Percentiles rank a stretch among this genome's conserved stretches.
Evolutionary conservation across 2,113 vertebrate genomes (phyloP).

Genomic region (Zapus hudsonius): DNA sequence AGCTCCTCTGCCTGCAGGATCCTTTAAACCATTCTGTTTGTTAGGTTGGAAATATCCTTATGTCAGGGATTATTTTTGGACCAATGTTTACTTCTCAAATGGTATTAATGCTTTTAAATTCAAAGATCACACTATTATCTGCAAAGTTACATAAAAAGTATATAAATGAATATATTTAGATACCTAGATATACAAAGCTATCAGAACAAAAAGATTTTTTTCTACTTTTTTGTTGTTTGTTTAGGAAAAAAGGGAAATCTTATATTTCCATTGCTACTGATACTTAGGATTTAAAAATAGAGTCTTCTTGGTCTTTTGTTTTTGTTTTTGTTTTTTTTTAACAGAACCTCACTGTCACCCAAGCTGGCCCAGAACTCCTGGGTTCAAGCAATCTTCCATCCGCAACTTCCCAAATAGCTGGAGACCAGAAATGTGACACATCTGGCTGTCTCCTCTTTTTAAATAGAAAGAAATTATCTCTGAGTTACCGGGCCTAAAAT

Average conservation of each 20-base stretch:
- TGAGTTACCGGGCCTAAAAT: background rate
- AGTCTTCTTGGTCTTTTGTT: background rate
- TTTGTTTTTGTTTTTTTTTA: too few relatives aligned
- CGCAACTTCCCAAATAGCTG: background rate
- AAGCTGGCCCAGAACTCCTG: background rate
- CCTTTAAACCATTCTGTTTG: too few relatives aligned
- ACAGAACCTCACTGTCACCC: background rate
- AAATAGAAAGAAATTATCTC: background rate
- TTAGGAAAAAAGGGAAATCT: too few relatives aligned
- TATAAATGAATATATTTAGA: background rate
- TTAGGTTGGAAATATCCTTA: too few relatives aligned
- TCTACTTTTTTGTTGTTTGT: too few relatives aligned
- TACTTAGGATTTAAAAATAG: background rate
- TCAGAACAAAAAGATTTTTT: slow-evolving; percentile 8
- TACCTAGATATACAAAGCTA: background rate
- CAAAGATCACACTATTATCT: background rate
- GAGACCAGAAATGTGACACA: background rate
- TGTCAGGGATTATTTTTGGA: too few relatives aligned
- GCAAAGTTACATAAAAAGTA: background rate
- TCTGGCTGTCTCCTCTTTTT: background rate
- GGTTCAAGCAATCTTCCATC: background rate
- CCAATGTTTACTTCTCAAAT: too few relatives aligned
- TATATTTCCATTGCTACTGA: background rate
- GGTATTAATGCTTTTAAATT: slow-evolving; percentile 3
- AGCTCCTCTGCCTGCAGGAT: too few relatives aligned